These are phyloP conservation scores for Perdita meconis DNA, from an alignment of 2,888 invertebrate species.

Conservation along the genomic window DNA sequence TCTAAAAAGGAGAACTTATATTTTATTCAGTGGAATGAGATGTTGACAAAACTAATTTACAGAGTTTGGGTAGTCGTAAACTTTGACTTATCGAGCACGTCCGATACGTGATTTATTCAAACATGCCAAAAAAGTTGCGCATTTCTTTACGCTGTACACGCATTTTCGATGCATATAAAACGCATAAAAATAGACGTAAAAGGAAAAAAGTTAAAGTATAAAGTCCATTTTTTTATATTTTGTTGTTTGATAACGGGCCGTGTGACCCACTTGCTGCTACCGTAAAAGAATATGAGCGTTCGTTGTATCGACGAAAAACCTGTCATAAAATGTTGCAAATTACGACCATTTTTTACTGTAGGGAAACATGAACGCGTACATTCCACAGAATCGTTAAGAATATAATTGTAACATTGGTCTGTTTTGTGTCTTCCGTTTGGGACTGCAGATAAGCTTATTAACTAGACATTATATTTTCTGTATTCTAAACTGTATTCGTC, in stretches of 20 bases:
- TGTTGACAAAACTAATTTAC: no score
- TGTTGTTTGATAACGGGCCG: constrained; percentile 17
- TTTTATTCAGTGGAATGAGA: no score
- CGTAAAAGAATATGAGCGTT: constrained; percentile 31
- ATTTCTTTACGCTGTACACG: background rate
- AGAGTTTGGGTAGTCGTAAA: background rate
- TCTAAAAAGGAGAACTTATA: no score
- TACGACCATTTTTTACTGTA: constrained; percentile 17
- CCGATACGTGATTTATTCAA: background rate
- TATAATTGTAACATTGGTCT: no score
- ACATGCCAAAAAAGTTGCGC: constrained; percentile 1
- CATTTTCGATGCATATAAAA: constrained; percentile 7
- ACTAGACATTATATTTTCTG: no score
- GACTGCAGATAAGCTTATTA: no score
- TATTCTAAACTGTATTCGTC: no score
- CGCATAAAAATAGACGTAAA: constrained; percentile 12
- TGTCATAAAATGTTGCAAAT: constrained; percentile 27
- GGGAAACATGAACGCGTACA: background rate
- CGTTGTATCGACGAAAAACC: constrained; percentile 15
- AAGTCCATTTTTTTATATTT: constrained; percentile 31
- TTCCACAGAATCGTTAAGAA: background rate
- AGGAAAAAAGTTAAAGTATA: constrained; percentile 17
- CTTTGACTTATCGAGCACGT: background rate
- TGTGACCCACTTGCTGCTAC: constrained; percentile 16
- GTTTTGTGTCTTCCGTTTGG: no score